Conservation (phyloP, 2,888 invertebrate species). For the Parnassius apollo region DNA sequence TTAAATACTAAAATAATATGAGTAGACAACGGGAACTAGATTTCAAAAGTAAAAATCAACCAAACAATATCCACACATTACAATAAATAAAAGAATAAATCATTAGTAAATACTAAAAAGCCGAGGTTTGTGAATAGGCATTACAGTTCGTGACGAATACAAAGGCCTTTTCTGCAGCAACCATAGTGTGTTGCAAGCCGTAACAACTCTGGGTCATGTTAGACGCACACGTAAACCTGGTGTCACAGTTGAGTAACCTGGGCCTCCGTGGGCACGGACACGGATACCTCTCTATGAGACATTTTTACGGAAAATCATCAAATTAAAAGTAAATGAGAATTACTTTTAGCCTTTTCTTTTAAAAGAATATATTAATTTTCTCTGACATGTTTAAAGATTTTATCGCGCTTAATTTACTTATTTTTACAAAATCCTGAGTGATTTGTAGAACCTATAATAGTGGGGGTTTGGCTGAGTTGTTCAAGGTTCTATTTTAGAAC, state of each 20-base stretch:
- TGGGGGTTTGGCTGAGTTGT: too few species aligned
- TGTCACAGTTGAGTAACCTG: constrained; percentile 54
- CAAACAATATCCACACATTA: neutral
- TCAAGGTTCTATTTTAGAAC: too few species aligned
- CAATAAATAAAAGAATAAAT: neutral
- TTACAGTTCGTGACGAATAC: constrained; percentile 23
- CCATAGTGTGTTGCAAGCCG: constrained; percentile 39
- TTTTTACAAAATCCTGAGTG: too few species aligned
- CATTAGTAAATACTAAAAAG: constrained; percentile 5
- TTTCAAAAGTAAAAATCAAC: too few species aligned
- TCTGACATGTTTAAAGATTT: too few species aligned
- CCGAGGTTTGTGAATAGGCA: constrained; percentile 11
- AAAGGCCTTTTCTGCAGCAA: constrained; percentile 39
- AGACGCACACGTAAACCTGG: constrained; percentile 49
- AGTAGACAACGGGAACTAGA: too few species aligned
- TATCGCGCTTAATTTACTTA: too few species aligned
- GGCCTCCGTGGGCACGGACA: constrained; percentile 5
- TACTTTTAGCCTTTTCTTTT: too few species aligned
- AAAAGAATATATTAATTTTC: too few species aligned
- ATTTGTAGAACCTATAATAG: too few species aligned
- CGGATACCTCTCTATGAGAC: neutral
- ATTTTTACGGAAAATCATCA: neutral
- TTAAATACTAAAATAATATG: too few species aligned
- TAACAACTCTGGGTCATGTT: constrained; percentile 63
- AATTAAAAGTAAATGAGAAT: too few species aligned